Evolutionary conservation across 2,113 vertebrate genomes (phyloP).

Genomic region (Saiga tatarica): DNA sequence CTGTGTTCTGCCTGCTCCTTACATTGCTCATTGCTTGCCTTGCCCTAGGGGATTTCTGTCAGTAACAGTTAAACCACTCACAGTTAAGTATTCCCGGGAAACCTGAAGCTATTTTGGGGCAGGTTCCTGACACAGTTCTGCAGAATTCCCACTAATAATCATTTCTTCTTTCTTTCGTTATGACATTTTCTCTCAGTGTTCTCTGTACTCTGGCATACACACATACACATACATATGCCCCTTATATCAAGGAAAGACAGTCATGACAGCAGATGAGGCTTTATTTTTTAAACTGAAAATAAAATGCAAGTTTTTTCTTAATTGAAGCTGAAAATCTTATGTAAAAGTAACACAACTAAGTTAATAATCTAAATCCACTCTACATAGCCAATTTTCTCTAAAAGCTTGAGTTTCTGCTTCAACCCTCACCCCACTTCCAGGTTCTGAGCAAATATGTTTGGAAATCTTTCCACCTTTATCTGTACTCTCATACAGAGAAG

Average conservation of each 20-base stretch:
- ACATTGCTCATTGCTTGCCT: not conserved
- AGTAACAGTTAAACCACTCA: conserved; percentile 46
- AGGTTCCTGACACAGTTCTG: conserved; percentile 42
- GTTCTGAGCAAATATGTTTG: not conserved
- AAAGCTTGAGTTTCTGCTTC: not conserved
- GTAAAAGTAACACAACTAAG: conserved; percentile 39
- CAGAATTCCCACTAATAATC: conserved; percentile 51
- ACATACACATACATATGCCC: not conserved
- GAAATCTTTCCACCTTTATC: not conserved
- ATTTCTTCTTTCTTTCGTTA: conserved; percentile 53
- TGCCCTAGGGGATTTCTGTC: conserved; percentile 39
- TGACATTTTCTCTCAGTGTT: conserved; percentile 38
- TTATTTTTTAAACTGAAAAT: conserved; percentile 41
- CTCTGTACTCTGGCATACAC: not conserved
- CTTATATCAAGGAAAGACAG: not conserved
- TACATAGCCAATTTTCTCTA: conserved; percentile 37
- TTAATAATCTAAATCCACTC: conserved; percentile 22
- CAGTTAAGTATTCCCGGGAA: conserved; percentile 40
- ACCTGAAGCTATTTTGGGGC: conserved; percentile 42
- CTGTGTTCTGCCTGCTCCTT: not conserved
- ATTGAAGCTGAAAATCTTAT: not conserved
- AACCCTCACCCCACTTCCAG: not conserved
- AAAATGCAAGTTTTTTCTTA: not conserved
- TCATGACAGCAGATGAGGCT: not conserved
- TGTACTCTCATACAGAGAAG: not conserved